Percentiles rank a stretch among this genome's conserved stretches.
phyloP scores from a whole-genome alignment of 2,113 vertebrate genomes.

The Catharus bicknelli region DNA sequence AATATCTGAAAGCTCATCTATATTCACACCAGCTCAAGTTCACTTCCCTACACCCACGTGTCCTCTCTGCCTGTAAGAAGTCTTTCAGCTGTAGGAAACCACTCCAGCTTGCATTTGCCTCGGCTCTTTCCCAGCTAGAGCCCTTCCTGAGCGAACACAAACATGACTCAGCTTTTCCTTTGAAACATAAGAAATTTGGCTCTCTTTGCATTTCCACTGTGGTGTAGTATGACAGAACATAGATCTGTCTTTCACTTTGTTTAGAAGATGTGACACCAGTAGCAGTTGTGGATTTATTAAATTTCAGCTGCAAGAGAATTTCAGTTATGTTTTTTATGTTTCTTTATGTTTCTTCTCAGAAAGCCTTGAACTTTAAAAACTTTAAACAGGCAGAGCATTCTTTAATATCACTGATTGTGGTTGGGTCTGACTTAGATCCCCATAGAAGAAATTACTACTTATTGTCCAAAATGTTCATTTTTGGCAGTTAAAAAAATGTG shows the following conservation, averaged over 20 bases:
- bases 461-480: not conserved
- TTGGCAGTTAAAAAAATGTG: not conserved
- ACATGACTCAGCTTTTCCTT: slow-evolving; percentile 41
- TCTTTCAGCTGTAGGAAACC: slow-evolving; percentile 8
- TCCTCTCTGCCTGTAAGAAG: not conserved
- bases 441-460: not conserved
- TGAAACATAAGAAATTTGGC: slow-evolving; percentile 20
- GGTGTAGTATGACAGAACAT: not conserved
- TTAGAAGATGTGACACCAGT: slow-evolving; percentile 2
- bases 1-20: not conserved
- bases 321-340: not conserved
- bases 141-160: slow-evolving; percentile 14
- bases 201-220: not conserved
- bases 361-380: not conserved
- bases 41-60: not conserved
- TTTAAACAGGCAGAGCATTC: not conserved
- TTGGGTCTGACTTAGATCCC: not conserved
- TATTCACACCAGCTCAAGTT: not conserved
- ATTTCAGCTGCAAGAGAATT: slow-evolving; percentile 19
- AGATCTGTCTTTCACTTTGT: slow-evolving; percentile 17
- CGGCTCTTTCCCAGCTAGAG: not conserved
- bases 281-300: slow-evolving; percentile 22
- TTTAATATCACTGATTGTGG: not conserved
- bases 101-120: not conserved
- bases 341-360: not conserved